Evolutionary conservation across 1,140 invertebrate genomes (phyloP).

Genomic region (Drosophila obscura): DNA sequence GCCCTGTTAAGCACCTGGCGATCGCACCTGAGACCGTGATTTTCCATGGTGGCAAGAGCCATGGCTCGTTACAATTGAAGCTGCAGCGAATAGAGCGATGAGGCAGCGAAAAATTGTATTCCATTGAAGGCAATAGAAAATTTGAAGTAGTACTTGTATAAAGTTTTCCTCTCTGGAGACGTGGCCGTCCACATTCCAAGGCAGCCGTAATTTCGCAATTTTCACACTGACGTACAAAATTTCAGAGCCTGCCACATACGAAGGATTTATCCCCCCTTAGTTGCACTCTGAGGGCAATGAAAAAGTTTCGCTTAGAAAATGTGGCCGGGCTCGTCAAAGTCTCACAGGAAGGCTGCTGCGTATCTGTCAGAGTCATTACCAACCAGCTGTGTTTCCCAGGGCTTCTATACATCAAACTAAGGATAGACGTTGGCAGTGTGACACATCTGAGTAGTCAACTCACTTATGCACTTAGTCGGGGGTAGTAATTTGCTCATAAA

Average conservation of each 20-base stretch:
- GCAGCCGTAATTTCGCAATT: constrained; percentile 38
- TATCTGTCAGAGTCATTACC: constrained; percentile 37
- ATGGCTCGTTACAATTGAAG: too few relatives aligned
- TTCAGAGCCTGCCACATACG: constrained; percentile 41
- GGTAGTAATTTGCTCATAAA: background rate
- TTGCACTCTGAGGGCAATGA: constrained; percentile 43
- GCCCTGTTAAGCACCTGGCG: too few relatives aligned
- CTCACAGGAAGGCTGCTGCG: constrained; percentile 25
- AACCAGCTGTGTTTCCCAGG: constrained; percentile 12
- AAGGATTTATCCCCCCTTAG: constrained; percentile 32
- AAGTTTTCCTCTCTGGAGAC: too few relatives aligned
- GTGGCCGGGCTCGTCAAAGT: constrained; percentile 35
- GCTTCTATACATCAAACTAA: too few relatives aligned
- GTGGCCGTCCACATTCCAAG: background rate
- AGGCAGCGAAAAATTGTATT: too few relatives aligned
- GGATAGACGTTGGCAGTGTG: background rate
- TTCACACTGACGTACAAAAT: constrained; percentile 8
- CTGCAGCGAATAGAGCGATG: too few relatives aligned
- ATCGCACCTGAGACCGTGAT: too few relatives aligned
- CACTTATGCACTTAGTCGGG: constrained; percentile 41
- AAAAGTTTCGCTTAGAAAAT: constrained; percentile 48
- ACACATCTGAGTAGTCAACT: too few relatives aligned
- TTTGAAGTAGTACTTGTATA: too few relatives aligned
- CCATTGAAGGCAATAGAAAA: too few relatives aligned
- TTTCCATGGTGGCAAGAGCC: too few relatives aligned